A percentile compares a stretch with the other conserved stretches of the same genome.
phyloP scores from a whole-genome alignment of 2,113 vertebrate species.

The Conger conger region DNA sequence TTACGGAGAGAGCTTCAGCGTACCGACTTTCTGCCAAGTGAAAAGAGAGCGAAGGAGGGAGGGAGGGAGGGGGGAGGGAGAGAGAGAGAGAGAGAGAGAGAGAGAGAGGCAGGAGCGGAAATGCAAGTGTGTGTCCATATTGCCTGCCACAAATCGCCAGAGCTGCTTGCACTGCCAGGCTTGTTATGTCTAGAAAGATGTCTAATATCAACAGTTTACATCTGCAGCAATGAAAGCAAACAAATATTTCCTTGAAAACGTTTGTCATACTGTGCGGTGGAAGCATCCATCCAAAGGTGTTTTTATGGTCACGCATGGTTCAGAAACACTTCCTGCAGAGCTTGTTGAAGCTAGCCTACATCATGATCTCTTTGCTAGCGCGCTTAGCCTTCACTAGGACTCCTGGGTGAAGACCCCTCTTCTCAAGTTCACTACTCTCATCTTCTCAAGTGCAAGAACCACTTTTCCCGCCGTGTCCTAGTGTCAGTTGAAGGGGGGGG shows the following conservation, averaged over 20 bases:
- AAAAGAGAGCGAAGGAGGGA: background rate
- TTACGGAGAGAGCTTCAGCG: slow-evolving; percentile 48
- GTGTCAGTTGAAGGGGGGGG: background rate
- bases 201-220: background rate
- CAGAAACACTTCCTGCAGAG: background rate
- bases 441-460: background rate
- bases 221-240: background rate
- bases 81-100: background rate
- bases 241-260: background rate
- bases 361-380: background rate
- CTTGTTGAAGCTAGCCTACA: background rate
- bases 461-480: background rate
- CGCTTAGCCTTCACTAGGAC: background rate
- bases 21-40: slow-evolving; percentile 12
- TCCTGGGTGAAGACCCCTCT: background rate
- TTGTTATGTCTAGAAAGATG: background rate
- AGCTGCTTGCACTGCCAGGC: background rate
- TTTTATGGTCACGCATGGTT: too few relatives aligned
- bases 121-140: background rate
- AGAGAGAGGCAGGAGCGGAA: background rate
- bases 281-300: background rate
- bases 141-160: background rate
- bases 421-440: background rate
- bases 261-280: background rate
- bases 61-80: background rate